A percentile compares a stretch with the other conserved stretches of the same genome.
Conservation (phyloP, 2,113 vertebrate species). For the Amia ocellicauda region DNA sequence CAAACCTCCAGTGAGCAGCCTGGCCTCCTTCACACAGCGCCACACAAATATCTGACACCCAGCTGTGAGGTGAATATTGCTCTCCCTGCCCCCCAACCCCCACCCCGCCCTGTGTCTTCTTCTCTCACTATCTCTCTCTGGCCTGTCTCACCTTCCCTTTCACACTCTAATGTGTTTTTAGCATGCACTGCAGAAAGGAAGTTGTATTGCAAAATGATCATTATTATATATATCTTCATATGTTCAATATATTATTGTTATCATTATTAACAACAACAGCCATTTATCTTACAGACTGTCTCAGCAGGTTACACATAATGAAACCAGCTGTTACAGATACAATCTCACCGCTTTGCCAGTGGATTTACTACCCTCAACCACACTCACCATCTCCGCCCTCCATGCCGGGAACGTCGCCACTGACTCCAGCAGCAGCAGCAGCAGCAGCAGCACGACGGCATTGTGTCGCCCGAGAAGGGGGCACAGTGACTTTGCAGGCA, state of each 20-base stretch:
- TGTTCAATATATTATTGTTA: too few species aligned
- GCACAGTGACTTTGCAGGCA: not conserved
- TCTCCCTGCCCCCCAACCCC: constrained; percentile 18
- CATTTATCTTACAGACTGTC: too few species aligned
- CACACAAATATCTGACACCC: constrained; percentile 49
- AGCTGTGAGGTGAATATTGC: constrained; percentile 40
- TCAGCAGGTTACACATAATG: too few species aligned
- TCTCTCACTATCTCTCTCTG: constrained; percentile 4
- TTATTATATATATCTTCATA: too few species aligned
- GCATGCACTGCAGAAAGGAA: too few species aligned
- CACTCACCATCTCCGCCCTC: constrained; percentile 30
- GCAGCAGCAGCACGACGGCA: constrained; percentile 18
- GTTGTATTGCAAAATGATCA: too few species aligned
- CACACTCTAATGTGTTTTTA: too few species aligned
- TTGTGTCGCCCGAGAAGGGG: not conserved
- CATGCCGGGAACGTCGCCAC: constrained; percentile 12
- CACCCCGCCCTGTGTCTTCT: constrained; percentile 15
- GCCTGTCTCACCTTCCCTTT: not conserved
- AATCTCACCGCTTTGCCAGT: too few species aligned
- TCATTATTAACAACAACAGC: too few species aligned
- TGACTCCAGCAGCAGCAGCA: constrained; percentile 18
- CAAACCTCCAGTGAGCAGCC: constrained; percentile 17
- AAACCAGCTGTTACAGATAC: too few species aligned
- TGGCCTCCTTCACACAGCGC: constrained; percentile 41
- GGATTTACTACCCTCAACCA: too few species aligned